Percentiles rank a stretch among this genome's conserved stretches.
These are phyloP conservation scores for Semicossyphus pulcher DNA, from an alignment of 2,113 vertebrate species.

Conservation along the genomic window DNA sequence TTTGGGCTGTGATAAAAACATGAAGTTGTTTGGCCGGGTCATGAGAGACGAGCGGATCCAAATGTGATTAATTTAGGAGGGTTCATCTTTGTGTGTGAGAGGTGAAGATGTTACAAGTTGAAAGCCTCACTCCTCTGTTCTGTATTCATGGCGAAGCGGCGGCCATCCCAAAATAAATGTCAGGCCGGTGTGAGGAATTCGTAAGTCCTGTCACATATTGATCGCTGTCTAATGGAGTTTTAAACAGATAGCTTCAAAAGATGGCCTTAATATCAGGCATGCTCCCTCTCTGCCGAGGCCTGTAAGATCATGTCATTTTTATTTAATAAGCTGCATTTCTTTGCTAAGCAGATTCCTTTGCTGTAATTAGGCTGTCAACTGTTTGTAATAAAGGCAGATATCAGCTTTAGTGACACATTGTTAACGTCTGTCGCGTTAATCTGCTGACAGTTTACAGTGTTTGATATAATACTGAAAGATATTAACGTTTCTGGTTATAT, in stretches of 20 bases:
- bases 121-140: conserved; percentile 47
- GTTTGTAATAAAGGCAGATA: conserved; percentile 4
- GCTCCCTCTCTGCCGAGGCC: conserved; percentile 27
- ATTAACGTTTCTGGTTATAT: conserved; percentile 21
- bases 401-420: conserved; percentile 36
- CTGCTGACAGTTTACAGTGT: conserved; percentile 10
- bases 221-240: conserved; percentile 72
- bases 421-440: conserved; percentile 35
- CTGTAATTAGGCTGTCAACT: conserved; percentile 36
- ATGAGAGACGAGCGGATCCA: too few relatives aligned
- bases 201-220: conserved; percentile 75
- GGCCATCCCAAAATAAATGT: conserved; percentile 75
- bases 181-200: conserved; percentile 70
- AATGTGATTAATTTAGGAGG: conserved; percentile 12
- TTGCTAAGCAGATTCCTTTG: neutral
- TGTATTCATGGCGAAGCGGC: conserved; percentile 51
- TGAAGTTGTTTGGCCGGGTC: too few relatives aligned
- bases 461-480: conserved; percentile 24
- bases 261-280: conserved; percentile 45
- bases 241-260: conserved; percentile 47
- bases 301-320: conserved; percentile 23
- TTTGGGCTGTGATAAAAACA: neutral
- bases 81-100: conserved; percentile 14
- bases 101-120: conserved; percentile 26
- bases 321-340: conserved; percentile 22